Evolutionary conservation across 1,140 invertebrate species (phyloP), one percentile per base, ranked within the genome.

Genomic region (Drosophila lacertosa): DNA sequence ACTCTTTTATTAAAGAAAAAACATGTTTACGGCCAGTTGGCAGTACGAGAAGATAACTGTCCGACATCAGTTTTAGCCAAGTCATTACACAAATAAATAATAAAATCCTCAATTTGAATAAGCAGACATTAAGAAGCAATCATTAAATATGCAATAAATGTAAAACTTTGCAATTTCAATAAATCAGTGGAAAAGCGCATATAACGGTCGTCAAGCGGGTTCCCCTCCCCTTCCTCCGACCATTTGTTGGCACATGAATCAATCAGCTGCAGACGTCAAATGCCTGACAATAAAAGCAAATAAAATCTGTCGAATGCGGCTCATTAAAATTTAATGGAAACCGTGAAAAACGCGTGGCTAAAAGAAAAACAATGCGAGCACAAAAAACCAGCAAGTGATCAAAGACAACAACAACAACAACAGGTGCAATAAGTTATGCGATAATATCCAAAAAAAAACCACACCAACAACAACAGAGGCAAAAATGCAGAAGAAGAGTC

Each of bases 251-350:
- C 76, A 65, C 68, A 73, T 77, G 60, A 76, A 81, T 81, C 78
- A 81, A 81, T 81, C 77, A 73, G 60, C 62, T 35, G 29, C 50
- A 70, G 65, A 76, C 62, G 77, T 81, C 77, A 77, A 77, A 81
- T 58, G 77, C 62, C 75, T 44, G 63, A 57, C 68, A 71, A 60
- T 32, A 47, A 59, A 44, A 44, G 33, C 18, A 63, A 63, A 32
- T 54, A 47, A 60, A 68, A 58, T 51, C 33, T 29, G 16, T 24
- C n/a, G 60, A 50, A 64, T 48, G 62, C 44, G 53, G 42, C 68
- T 82, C 78, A 77, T 82, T 82, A 82, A 77, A 82, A 68, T 62
- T 58, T 55, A 74, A 77, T 74, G 55, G 67, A 69, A 82, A 50
- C 20, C 32, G 24, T 47, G 26, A 45, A 37, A 40, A 40, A 18